Conservation (phyloP, 2,888 invertebrate genomes). For the Dicyrtoma fusca region DNA sequence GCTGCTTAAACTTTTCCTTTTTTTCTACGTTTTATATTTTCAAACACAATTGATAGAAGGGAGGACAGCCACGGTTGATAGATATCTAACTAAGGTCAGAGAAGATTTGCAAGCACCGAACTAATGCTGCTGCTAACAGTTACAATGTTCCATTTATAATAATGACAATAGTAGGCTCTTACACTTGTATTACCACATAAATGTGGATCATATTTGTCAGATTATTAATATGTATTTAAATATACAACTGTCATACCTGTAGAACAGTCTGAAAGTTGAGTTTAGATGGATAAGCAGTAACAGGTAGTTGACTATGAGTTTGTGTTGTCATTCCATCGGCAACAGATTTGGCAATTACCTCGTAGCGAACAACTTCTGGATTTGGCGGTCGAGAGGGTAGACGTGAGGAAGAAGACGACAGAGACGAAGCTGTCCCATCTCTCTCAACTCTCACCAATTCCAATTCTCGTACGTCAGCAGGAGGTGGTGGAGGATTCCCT, state of each 20-base stretch:
- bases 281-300: conserved; percentile 44
- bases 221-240: too few species aligned
- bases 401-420: conserved; percentile 11
- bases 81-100: too few species aligned
- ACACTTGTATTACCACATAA: too few species aligned
- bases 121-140: too few species aligned
- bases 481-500: conserved; percentile 3
- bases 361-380: conserved; percentile 45
- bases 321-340: conserved; percentile 32
- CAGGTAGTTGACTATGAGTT: conserved; percentile 35
- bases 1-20: too few species aligned
- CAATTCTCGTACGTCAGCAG: conserved; percentile 6
- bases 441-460: conserved; percentile 22
- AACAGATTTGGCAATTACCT: conserved; percentile 40
- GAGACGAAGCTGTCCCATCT: conserved; percentile 20
- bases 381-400: conserved; percentile 29
- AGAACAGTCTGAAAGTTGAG: conserved; percentile 52
- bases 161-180: too few species aligned
- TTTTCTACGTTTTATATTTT: too few species aligned
- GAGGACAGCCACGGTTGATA: too few species aligned
- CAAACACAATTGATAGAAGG: too few species aligned
- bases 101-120: too few species aligned
- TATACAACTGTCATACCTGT: conserved; percentile 51
- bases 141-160: too few species aligned
- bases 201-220: too few species aligned